Base-by-base conservation (phyloP, 2,113 vertebrate genomes). In the Notothenia rossii region DNA sequence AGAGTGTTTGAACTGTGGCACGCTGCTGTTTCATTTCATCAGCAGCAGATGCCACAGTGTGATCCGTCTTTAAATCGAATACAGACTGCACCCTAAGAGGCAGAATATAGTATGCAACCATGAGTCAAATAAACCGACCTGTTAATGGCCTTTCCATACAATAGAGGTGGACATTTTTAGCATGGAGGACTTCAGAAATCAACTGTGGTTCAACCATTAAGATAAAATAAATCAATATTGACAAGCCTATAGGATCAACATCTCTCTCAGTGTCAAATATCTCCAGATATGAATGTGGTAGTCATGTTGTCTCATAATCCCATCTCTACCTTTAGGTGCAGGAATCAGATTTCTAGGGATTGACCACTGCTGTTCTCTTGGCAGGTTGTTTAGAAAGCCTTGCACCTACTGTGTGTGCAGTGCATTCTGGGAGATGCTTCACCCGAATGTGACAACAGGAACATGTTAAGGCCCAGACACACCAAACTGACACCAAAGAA, bases 301-400 rank as follows among this genome's bases (percentile, higher is more conserved):
- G 25, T 29, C 25, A 29, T 29, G 25, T 40, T 45, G 7, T 62
- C 17, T 60, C 53, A 40, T 25, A n/a, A 50, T 36, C 49, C 43
- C 11, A 11, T 59, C 70, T 66, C 58, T n/a, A 66, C 62, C 62
- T 85, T 88, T 86, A 79, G 89, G 71, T 86, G 85, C 88, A 87
- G 83, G 83, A 86, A 75, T 90, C 88, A 54, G 76, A 81, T 89
- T 82, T 87, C 86, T 85, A 71, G 58, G 66, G 62, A 48, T 68
- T 51, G 77, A 79, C 73, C 43, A 13, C 29, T 49, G n/a, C 64
- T 61, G 64, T 61, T 55, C 53, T 72, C 73, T 66, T 86, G 87
- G 80, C 84, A 83, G 50, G 67, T 68, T 70, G 46, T 48, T 20
- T 0, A 61, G 33, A 61, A n/a, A 63, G 20, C 48, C 49, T 72